Conservation (phyloP, 2,888 invertebrate genomes). For the Drosophila cognata region DNA sequence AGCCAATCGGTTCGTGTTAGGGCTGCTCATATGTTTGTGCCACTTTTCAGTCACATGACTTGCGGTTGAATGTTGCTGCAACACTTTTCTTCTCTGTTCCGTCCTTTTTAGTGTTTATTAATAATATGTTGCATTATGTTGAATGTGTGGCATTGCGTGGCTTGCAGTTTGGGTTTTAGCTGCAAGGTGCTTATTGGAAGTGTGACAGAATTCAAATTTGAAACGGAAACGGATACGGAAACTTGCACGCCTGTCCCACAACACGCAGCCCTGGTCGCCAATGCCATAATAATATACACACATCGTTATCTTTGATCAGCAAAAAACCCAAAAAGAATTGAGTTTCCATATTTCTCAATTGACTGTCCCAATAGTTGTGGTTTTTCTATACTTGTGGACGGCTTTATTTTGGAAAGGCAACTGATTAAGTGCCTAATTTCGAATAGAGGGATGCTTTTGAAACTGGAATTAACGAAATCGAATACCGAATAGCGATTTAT, state of each 20-base stretch:
- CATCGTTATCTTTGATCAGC: constrained; percentile 26
- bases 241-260: constrained; percentile 68
- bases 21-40: constrained; percentile 53
- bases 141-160: constrained; percentile 59
- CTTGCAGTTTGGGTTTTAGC: constrained; percentile 12
- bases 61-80: constrained; percentile 57
- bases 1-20: constrained; percentile 16
- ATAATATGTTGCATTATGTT: constrained; percentile 56
- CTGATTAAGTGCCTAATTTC: background rate
- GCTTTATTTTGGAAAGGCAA: background rate
- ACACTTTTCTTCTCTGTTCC: constrained; percentile 12
- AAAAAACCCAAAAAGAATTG: background rate
- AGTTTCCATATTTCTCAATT: background rate
- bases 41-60: constrained; percentile 73
- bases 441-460: background rate
- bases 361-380: background rate
- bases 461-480: background rate
- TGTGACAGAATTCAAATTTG: constrained; percentile 77
- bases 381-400: background rate
- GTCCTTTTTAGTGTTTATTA: constrained; percentile 46
- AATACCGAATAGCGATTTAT: background rate
- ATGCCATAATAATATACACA: constrained; percentile 42
- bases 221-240: constrained; percentile 68
- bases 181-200: constrained; percentile 69
- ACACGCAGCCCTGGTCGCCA: constrained; percentile 45